Conservation (phyloP, 2,113 vertebrate genomes). For the Hemiprocne comata region DNA sequence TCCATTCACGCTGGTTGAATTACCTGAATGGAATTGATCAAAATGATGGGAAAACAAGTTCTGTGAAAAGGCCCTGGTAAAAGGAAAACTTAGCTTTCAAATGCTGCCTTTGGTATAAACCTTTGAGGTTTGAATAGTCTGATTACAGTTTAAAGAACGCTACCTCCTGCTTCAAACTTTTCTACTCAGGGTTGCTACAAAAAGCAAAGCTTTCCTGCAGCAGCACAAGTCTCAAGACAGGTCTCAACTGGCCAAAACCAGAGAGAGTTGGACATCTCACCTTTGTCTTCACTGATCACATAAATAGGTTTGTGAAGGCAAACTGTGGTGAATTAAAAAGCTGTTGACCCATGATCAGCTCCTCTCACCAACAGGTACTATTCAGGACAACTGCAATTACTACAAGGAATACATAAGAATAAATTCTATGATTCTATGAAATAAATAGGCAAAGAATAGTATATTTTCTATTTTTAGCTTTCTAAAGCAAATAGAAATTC, state of each 20-base stretch:
- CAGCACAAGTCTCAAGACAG: background rate
- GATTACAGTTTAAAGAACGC: background rate
- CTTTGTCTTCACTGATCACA: constrained; percentile 51
- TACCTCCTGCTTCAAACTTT: background rate
- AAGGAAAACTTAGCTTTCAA: background rate
- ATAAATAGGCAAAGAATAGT: constrained; percentile 49
- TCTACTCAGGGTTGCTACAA: background rate
- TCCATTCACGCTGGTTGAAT: background rate
- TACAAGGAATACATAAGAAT: constrained; percentile 24
- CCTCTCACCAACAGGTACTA: constrained; percentile 63
- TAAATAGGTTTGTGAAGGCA: constrained; percentile 35
- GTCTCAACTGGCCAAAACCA: constrained; percentile 2
- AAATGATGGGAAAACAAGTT: background rate
- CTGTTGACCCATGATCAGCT: constrained; percentile 38
- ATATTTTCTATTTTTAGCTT: constrained; percentile 35
- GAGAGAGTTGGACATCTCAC: constrained; percentile 3
- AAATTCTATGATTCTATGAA: background rate
- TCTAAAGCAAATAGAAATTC: background rate
- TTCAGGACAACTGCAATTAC: constrained; percentile 57
- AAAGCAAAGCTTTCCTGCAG: background rate
- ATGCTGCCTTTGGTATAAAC: background rate
- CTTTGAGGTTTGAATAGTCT: background rate
- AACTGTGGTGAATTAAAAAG: constrained; percentile 57
- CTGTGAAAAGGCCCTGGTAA: background rate
- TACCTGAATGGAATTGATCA: background rate